Conservation (phyloP, 1,140 invertebrate genomes). For the Lepidurus packardi region DNA sequence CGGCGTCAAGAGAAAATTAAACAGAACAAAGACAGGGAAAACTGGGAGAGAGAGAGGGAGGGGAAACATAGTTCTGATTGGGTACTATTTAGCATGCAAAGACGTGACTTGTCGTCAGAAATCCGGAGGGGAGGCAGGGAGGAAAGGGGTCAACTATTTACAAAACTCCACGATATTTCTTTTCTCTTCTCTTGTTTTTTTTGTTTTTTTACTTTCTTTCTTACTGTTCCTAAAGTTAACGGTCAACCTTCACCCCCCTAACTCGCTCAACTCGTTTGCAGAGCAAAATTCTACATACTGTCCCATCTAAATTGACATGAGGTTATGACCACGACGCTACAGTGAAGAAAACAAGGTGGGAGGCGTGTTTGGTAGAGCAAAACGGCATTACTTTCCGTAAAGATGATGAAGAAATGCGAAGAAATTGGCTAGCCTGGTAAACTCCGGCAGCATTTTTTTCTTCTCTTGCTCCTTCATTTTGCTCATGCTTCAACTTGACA, state of each 20-base stretch:
- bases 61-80: neutral
- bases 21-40: neutral
- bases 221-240: neutral
- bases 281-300: slow-evolving; percentile 13
- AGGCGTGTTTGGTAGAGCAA: neutral
- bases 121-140: neutral
- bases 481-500: neutral
- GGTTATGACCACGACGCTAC: slow-evolving; percentile 18
- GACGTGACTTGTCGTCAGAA: neutral
- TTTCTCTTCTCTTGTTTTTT: neutral
- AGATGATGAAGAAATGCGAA: neutral
- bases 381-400: neutral
- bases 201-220: neutral
- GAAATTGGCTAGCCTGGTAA: neutral
- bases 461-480: neutral
- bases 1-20: neutral
- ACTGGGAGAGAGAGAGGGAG: neutral
- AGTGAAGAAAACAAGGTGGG: slow-evolving; percentile 21
- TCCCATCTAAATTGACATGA: slow-evolving; percentile 14
- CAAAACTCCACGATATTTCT: slow-evolving; percentile 1
- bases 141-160: neutral
- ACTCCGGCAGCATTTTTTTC: neutral
- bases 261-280: neutral
- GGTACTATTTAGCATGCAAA: slow-evolving; percentile 4
- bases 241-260: slow-evolving; percentile 7